A percentile compares a stretch with the other conserved stretches of the same genome.
These are phyloP conservation scores for Bergia sp. DNA, from an alignment of 92 coral and sea anemone genomes.

Conservation along the genomic window DNA sequence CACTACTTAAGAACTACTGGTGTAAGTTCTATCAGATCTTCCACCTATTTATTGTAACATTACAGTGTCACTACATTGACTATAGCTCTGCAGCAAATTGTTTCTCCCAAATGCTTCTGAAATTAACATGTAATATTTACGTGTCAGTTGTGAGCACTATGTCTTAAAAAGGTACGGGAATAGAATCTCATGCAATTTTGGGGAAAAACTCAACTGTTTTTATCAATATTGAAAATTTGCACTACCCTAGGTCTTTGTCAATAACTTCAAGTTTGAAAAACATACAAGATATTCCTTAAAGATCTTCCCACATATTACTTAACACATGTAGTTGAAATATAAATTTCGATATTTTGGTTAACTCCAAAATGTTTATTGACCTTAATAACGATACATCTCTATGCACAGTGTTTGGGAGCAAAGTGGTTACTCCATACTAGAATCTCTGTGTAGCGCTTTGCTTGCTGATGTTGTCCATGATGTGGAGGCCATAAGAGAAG, in stretches of 20 bases:
- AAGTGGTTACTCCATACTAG: slow-evolving; percentile 65
- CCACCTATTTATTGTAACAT: not conserved
- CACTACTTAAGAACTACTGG: no score
- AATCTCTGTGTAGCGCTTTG: slow-evolving; percentile 75
- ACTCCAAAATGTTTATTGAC: not conserved
- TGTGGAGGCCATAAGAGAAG: slow-evolving; percentile 79
- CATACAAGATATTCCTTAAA: not conserved
- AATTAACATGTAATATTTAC: no score
- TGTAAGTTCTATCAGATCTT: no score
- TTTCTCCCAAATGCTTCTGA: no score
- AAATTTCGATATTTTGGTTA: no score
- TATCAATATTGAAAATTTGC: no score
- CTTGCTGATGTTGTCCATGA: slow-evolving; percentile 89
- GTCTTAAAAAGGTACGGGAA: not conserved
- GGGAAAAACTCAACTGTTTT: not conserved
- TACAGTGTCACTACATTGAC: not conserved
- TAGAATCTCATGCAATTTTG: not conserved
- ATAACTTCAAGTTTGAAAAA: no score
- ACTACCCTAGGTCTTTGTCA: no score
- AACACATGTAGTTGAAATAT: no score
- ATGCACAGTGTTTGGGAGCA: slow-evolving; percentile 82
- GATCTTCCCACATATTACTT: not conserved
- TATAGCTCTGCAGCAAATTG: not conserved
- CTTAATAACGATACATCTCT: not conserved
- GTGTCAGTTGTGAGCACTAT: no score